These are phyloP conservation scores for Choristoneura rosaceana DNA, from an alignment of 2,888 invertebrate species.

Conservation along the genomic window DNA sequence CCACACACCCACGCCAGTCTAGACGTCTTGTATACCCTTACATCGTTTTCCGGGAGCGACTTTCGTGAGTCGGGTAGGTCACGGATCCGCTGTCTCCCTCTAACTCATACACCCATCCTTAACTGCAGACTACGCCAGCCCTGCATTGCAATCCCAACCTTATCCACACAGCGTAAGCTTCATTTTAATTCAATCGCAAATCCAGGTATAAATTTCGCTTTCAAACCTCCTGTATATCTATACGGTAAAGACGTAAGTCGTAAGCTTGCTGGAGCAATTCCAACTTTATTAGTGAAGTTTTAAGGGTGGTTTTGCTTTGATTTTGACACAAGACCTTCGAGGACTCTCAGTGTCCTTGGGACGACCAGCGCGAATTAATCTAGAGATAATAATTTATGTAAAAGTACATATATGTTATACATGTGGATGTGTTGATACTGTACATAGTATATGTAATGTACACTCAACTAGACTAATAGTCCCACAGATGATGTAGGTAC, in stretches of 20 bases:
- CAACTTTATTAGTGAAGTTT: background rate
- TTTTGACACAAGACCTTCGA: slow-evolving; percentile 64
- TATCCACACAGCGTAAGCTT: background rate
- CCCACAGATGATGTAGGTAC: too few relatives aligned
- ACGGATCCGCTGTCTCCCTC: slow-evolving; percentile 75
- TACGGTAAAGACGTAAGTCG: slow-evolving; percentile 58
- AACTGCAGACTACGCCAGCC: slow-evolving; percentile 42
- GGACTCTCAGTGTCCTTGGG: slow-evolving; percentile 77
- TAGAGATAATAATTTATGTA: slow-evolving; percentile 84
- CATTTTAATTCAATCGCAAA: background rate
- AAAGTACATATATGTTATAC: slow-evolving; percentile 61
- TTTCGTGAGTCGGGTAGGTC: slow-evolving; percentile 86
- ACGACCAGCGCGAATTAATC: slow-evolving; percentile 82
- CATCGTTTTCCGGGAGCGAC: slow-evolving; percentile 82
- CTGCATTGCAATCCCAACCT: background rate
- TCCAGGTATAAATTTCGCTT: slow-evolving; percentile 83
- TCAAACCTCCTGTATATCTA: slow-evolving; percentile 65
- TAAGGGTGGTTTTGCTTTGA: slow-evolving; percentile 50
- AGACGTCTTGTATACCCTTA: slow-evolving; percentile 72
- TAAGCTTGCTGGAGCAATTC: slow-evolving; percentile 41
- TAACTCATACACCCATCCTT: slow-evolving; percentile 55
- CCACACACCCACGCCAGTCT: slow-evolving; percentile 61
- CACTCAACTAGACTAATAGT: background rate
- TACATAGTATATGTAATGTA: background rate
- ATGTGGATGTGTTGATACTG: slow-evolving; percentile 39